Conservation (phyloP, 2,113 vertebrate species). For the Poeciliopsis prolifica region DNA sequence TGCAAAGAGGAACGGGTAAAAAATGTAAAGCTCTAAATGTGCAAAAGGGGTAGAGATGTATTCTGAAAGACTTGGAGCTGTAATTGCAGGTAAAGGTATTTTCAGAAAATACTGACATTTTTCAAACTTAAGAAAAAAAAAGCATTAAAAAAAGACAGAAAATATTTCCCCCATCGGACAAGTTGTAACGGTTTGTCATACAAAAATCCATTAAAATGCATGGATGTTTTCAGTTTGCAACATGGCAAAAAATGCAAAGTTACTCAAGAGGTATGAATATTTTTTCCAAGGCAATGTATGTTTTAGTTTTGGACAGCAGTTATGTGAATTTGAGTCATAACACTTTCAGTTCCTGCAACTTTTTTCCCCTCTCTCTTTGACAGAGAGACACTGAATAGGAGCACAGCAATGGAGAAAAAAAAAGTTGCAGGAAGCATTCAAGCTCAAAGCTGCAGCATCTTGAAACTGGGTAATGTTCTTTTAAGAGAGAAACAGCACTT, state of each 20-base stretch:
- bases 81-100: no score
- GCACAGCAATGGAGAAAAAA: constrained; percentile 3
- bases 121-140: no score
- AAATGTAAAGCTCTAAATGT: no score
- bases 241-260: not conserved
- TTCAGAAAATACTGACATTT: no score
- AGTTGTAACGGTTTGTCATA: not conserved
- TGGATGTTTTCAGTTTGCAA: not conserved
- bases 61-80: no score
- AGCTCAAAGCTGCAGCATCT: constrained; percentile 47
- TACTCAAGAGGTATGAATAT: not conserved
- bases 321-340: not conserved
- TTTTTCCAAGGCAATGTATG: not conserved
- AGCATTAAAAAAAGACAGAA: no score
- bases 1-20: no score
- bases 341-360: no score
- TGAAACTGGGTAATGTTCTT: constrained; percentile 61
- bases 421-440: constrained; percentile 45
- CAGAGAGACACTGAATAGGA: constrained; percentile 38
- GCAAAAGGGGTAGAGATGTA: no score
- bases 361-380: constrained; percentile 8
- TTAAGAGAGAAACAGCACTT: constrained; percentile 65
- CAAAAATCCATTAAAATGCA: not conserved
- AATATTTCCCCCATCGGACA: no score
- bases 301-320: not conserved